These are phyloP conservation scores for Plutomurus gul DNA, from an alignment of 1,140 invertebrate genomes.

Conservation along the genomic window DNA sequence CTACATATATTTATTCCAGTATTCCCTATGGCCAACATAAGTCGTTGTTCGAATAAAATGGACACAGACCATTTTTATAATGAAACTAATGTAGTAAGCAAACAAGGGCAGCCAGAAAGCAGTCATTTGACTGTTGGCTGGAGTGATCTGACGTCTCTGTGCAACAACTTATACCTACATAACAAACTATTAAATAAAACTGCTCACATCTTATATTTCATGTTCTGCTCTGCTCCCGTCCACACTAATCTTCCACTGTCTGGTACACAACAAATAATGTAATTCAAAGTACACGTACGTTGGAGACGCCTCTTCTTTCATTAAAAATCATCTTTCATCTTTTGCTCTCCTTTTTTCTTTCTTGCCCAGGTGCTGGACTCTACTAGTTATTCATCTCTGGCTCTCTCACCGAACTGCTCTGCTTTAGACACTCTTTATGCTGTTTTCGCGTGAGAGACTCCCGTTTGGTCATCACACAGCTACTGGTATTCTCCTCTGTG, in stretches of 20 bases:
- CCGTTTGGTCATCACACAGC: slow-evolving; percentile 32
- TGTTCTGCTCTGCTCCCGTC: too few species aligned
- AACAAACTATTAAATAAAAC: too few species aligned
- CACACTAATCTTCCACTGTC: too few species aligned
- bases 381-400: neutral
- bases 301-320: slow-evolving; percentile 29
- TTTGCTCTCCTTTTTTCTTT: slow-evolving; percentile 2
- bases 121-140: too few species aligned
- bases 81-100: too few species aligned
- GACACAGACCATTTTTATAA: too few species aligned
- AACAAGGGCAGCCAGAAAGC: too few species aligned
- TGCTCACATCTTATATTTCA: too few species aligned
- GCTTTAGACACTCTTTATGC: slow-evolving; percentile 32
- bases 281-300: neutral
- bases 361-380: neutral
- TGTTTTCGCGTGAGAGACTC: slow-evolving; percentile 40
- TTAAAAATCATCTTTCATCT: slow-evolving; percentile 29
- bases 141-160: too few species aligned
- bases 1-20: neutral
- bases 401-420: neutral
- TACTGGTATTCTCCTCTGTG: slow-evolving; percentile 41
- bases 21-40: too few species aligned
- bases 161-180: too few species aligned
- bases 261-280: neutral
- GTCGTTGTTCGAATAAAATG: too few species aligned